Evolutionary conservation across 1,140 invertebrate genomes (phyloP).

Genomic region (Apis laboriosa): DNA sequence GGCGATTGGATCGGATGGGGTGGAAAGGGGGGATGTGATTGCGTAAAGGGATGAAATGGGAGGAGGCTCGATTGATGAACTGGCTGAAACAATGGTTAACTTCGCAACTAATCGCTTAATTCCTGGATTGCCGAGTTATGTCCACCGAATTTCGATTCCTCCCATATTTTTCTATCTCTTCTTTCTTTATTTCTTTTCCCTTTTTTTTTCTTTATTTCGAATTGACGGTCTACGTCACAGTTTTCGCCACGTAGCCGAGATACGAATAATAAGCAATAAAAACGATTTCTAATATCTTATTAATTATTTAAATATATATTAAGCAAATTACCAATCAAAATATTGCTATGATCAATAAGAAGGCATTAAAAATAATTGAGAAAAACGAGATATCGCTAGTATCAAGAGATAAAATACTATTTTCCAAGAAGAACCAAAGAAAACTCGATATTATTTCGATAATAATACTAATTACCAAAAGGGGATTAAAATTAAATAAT

Average conservation of each 20-base stretch:
- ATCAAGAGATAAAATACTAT: no score
- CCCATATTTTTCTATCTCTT: neutral
- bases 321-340: no score
- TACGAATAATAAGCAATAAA: neutral
- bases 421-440: no score
- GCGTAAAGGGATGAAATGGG: conserved; percentile 12
- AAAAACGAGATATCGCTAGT: no score
- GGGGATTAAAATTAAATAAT: no score
- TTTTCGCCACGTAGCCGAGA: neutral
- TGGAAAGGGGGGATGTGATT: neutral
- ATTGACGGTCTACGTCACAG: conserved; percentile 10
- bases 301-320: no score
- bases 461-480: no score
- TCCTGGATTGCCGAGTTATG: conserved; percentile 53
- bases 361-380: no score
- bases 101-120: conserved; percentile 70
- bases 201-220: neutral
- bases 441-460: no score
- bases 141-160: conserved; percentile 46
- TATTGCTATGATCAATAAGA: no score
- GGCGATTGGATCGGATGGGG: conserved; percentile 33
- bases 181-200: neutral
- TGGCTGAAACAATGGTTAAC: conserved; percentile 68
- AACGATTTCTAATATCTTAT: no score
- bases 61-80: conserved; percentile 54